Conservation (phyloP, 2,113 vertebrate genomes). For the Ahaetulla prasina region DNA sequence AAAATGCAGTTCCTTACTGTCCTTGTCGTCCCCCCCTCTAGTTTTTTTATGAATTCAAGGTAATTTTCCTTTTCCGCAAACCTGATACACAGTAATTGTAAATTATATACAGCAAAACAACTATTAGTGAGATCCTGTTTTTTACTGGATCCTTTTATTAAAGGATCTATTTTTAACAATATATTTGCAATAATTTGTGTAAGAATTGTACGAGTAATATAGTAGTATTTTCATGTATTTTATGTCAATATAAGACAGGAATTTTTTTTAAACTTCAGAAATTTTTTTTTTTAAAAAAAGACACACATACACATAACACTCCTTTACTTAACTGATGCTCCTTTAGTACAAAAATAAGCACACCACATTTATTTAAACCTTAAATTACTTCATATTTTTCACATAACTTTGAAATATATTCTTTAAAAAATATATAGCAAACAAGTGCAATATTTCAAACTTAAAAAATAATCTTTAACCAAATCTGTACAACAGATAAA, state of each 20-base stretch:
- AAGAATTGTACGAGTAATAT: not conserved
- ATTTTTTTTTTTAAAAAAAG: not conserved
- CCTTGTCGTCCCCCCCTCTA: not conserved
- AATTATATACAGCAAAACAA: not conserved
- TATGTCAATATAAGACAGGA: not conserved
- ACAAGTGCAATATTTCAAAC: conserved; percentile 68
- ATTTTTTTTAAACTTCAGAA: not conserved
- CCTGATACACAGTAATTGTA: not conserved
- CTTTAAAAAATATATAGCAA: conserved; percentile 58
- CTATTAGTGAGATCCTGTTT: not conserved
- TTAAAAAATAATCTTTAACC: conserved; percentile 67
- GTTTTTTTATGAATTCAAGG: not conserved
- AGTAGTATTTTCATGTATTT: not conserved
- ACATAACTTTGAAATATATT: conserved; percentile 65
- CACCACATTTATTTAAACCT: conserved; percentile 68
- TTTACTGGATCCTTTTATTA: not conserved
- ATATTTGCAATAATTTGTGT: not conserved
- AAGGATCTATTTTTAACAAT: not conserved
- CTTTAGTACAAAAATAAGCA: conserved; percentile 74
- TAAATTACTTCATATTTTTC: conserved; percentile 62
- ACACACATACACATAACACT: not conserved
- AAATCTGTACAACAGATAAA: conserved; percentile 69
- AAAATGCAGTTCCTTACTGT: not conserved
- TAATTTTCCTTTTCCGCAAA: not conserved
- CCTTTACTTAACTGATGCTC: conserved; percentile 55